A percentile compares a stretch with the other conserved stretches of the same genome.
Evolutionary conservation across 2,113 vertebrate species (phyloP).

Genomic region (Puma concolor): DNA sequence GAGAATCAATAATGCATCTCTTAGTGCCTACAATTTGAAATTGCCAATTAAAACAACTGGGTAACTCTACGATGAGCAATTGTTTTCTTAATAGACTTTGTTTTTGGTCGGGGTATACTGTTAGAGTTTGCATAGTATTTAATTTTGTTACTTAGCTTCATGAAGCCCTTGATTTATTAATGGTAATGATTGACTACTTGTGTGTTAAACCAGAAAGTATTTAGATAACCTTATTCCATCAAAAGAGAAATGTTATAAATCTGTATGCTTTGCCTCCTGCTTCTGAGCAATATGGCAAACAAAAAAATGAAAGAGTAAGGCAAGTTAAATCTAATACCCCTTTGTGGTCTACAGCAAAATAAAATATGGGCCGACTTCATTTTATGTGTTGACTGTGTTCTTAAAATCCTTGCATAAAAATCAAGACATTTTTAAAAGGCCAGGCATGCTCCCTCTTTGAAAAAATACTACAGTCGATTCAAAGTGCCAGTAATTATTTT

Average conservation of each 20-base stretch:
- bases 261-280: neutral
- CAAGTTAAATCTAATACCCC: neutral
- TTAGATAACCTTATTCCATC: neutral
- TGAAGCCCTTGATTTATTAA: neutral
- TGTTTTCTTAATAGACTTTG: neutral
- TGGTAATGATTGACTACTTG: neutral
- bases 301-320: neutral
- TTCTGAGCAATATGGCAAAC: conserved; percentile 36
- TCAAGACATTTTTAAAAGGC: neutral
- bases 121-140: neutral
- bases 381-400: neutral
- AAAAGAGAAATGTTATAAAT: neutral
- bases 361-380: neutral
- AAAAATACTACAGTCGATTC: neutral
- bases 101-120: neutral
- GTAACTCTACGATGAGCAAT: neutral
- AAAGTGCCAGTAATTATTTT: neutral
- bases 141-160: neutral
- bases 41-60: neutral
- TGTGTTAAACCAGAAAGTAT: conserved; percentile 20
- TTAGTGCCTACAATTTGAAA: neutral
- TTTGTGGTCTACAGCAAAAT: neutral
- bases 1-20: neutral
- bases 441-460: neutral
- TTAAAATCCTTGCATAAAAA: neutral